Base-by-base conservation (phyloP, 2,797 vertebrate genomes). In the Lophius americanus region DNA sequence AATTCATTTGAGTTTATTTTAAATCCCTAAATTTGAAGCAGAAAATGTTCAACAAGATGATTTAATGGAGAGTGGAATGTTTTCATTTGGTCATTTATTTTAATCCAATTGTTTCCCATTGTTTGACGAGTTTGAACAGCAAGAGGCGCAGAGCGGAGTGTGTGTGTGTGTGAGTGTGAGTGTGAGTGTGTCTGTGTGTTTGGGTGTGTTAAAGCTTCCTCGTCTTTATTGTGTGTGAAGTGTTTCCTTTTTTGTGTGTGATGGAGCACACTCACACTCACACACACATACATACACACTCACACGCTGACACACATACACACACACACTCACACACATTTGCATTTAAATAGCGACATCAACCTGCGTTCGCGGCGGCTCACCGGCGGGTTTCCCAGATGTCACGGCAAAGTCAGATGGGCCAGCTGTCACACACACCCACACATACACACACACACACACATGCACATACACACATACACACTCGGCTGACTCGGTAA, bases 341-440 rank as follows among this genome's bases (percentile, higher is more conserved):
- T 96, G 96, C 96, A 98, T 98, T 96, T 97, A 97, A 98, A 98
- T 98, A 96, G 96, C 95, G 91, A 96, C 96, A 98, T 96, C 94
- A 96, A 95, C 95, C 93, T 88, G 93, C 94, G 92, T 94, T 95
- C 92, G 91, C 93, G 90, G 93, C 93, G 92, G 94, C 94, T 94
- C 94, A 95, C 93, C 94, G 94, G 93, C 93, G 93, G 95, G 92
- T 95, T 92, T 95, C 94, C 95, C 96, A 96, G 95, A 96, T 96
- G 96, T 96, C 96, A 94, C 87, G 83, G 92, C 90, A 94, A 91
- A 96, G 95, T 96, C 95, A 96, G 95, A 96, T 94, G 95, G 90
- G 79, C 92, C 95, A 96, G 95, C 95, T 96, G 96, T 95, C 63
- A 62, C 70, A 54, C 69, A 54, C 66, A 41, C 68, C 68, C 70